These are phyloP conservation scores for Rhineura floridana DNA, from an alignment of 2,113 vertebrate genomes.

Conservation along the genomic window DNA sequence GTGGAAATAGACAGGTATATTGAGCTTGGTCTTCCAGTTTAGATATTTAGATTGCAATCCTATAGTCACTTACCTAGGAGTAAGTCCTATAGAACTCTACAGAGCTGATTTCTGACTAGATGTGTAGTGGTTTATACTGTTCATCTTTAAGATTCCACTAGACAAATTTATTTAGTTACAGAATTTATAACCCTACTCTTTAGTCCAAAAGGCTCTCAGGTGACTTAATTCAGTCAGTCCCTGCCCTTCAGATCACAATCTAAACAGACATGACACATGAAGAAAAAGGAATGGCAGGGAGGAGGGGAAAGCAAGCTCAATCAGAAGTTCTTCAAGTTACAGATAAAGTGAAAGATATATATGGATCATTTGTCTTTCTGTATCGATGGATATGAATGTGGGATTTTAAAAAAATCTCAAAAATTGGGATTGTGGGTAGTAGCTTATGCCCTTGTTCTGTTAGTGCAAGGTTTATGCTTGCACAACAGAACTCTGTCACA, in stretches of 20 bases:
- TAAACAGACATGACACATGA: not conserved
- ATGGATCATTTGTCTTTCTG: too few relatives aligned
- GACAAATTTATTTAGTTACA: not conserved
- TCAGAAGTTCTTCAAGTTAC: too few relatives aligned
- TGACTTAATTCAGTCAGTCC: too few relatives aligned
- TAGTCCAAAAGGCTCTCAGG: too few relatives aligned
- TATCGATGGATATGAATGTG: not conserved
- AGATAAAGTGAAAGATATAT: too few relatives aligned
- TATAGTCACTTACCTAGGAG: not conserved
- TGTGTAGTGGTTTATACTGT: not conserved
- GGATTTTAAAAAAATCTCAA: not conserved
- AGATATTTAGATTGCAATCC: not conserved
- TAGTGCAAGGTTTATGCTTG: too few relatives aligned
- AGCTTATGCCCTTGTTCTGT: too few relatives aligned
- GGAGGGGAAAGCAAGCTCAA: not conserved
- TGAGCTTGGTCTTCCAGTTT: constrained; percentile 33
- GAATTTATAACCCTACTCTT: too few relatives aligned
- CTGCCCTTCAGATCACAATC: too few relatives aligned
- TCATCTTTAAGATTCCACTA: constrained; percentile 17
- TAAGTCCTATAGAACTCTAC: not conserved
- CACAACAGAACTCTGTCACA: too few relatives aligned
- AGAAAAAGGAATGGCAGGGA: not conserved
- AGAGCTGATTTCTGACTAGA: not conserved
- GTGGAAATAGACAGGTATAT: not conserved
- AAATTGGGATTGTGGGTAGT: not conserved